These are phyloP conservation scores for Orthonychiurus folsomi DNA, from an alignment of 2,888 invertebrate genomes.

Conservation along the genomic window DNA sequence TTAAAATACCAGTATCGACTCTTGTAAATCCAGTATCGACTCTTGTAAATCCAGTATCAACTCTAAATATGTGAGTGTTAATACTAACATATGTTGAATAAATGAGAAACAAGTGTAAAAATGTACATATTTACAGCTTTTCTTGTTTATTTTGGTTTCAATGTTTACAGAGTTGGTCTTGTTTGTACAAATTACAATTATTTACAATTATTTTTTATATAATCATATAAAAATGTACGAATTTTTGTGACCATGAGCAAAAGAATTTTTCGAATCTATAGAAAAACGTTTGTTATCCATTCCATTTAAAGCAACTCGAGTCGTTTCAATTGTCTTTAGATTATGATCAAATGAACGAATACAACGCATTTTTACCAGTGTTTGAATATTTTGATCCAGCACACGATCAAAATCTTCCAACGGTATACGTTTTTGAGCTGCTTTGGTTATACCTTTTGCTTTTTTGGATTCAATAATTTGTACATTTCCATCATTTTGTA, in stretches of 20 bases:
- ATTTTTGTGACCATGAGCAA: conserved; percentile 20
- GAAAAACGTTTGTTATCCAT: conserved; percentile 19
- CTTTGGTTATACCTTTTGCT: conserved; percentile 18
- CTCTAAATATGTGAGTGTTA: too few species aligned
- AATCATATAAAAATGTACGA: background rate
- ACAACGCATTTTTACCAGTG: background rate
- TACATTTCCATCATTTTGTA: background rate
- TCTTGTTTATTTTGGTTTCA: too few species aligned
- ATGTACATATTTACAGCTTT: too few species aligned
- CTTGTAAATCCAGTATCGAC: too few species aligned
- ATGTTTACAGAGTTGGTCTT: background rate
- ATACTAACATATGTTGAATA: too few species aligned
- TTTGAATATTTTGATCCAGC: background rate
- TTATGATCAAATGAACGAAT: conserved; percentile 12
- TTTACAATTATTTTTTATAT: background rate
- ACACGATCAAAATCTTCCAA: conserved; percentile 7
- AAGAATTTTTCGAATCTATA: background rate
- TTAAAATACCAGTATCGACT: too few species aligned
- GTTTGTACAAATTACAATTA: background rate
- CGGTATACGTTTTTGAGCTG: conserved; percentile 8
- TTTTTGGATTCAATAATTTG: conserved; percentile 3
- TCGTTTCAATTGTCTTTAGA: conserved; percentile 9
- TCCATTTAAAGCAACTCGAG: conserved; percentile 14
- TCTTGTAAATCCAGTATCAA: too few species aligned
- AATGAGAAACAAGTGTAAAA: too few species aligned